Evolutionary conservation across 2,797 vertebrate genomes (phyloP).

Genomic region (Parauchenoglanis ngamensis): DNA sequence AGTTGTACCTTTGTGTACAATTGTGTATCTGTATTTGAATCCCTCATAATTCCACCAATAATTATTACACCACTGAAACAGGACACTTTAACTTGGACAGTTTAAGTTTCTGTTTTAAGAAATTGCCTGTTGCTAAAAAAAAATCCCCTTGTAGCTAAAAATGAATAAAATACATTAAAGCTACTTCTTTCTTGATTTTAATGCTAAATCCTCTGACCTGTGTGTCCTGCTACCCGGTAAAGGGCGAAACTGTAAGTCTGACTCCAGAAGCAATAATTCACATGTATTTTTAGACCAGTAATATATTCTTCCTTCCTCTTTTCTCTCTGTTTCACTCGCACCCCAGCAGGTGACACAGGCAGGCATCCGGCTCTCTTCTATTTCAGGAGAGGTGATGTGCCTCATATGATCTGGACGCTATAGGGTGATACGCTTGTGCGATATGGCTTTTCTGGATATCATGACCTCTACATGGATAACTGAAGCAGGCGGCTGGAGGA

Average conservation of each 20-base stretch:
- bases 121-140: not conserved
- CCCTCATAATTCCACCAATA: not conserved
- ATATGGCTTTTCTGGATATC: conserved; percentile 56
- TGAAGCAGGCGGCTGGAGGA: not conserved
- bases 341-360: conserved; percentile 68
- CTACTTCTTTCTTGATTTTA: not conserved
- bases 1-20: not conserved
- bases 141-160: not conserved
- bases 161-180: not conserved
- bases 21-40: not conserved
- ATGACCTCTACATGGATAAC: conserved; percentile 47
- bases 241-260: conserved; percentile 31
- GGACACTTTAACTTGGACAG: not conserved
- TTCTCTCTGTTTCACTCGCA: conserved; percentile 56
- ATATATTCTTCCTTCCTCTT: conserved; percentile 50
- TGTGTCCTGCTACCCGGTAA: conserved; percentile 8
- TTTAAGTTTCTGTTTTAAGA: not conserved
- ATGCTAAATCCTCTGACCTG: conserved; percentile 18
- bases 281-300: conserved; percentile 71
- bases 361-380: conserved; percentile 67
- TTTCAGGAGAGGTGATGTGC: conserved; percentile 67
- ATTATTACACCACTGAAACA: not conserved
- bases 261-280: conserved; percentile 67
- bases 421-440: conserved; percentile 58
- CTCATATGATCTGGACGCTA: conserved; percentile 66